These are phyloP conservation scores for Urophycis tenuis DNA, from an alignment of 2,797 vertebrate genomes.

Conservation along the genomic window DNA sequence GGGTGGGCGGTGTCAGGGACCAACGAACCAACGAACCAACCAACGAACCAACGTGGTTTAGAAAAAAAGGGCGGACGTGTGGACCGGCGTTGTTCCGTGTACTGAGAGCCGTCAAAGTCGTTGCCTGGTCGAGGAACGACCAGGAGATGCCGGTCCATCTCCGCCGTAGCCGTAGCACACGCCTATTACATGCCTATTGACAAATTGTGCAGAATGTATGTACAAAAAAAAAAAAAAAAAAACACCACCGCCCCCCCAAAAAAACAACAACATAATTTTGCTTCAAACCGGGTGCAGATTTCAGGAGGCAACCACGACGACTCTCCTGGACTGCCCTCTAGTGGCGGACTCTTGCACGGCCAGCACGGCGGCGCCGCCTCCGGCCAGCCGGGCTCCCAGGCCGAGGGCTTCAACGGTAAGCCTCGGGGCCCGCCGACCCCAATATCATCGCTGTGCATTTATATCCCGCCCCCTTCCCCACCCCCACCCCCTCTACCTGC, in stretches of 20 bases:
- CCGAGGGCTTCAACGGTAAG: conserved; percentile 64
- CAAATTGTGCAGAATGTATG: background rate
- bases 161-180: background rate
- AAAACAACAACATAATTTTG: background rate
- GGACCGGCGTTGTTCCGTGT: background rate
- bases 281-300: conserved; percentile 54
- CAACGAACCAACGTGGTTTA: no score
- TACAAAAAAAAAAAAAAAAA: conserved; percentile 2
- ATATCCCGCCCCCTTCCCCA: background rate
- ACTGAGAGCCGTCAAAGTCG: background rate
- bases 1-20: no score
- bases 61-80: background rate
- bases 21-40: no score
- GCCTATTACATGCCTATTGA: background rate
- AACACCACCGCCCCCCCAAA: background rate
- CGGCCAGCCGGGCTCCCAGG: conserved; percentile 66
- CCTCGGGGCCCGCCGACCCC: background rate
- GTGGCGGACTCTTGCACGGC: conserved; percentile 74
- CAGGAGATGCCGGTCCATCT: background rate
- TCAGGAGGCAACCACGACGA: conserved; percentile 77
- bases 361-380: conserved; percentile 71
- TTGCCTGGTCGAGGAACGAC: no score
- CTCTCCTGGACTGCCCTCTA: conserved; percentile 68
- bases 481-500: no score
- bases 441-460: background rate